These are phyloP conservation scores for Cheilinus undulatus DNA, from an alignment of 2,113 vertebrate genomes.

Conservation along the genomic window DNA sequence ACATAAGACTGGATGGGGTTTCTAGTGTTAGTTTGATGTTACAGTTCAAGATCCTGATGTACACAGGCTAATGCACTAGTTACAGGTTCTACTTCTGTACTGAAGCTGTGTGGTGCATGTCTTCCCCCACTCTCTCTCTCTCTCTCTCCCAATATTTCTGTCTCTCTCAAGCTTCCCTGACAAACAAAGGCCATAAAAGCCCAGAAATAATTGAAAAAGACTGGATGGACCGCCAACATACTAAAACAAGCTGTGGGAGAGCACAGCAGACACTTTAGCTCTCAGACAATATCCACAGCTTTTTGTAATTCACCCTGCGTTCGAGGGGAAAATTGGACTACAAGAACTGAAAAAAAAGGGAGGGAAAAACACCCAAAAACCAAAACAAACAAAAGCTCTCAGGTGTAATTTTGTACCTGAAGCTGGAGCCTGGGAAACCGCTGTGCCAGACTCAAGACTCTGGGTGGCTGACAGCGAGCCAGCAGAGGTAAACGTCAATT, in stretches of 20 bases:
- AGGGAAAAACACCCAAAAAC: not conserved
- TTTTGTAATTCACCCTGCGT: slow-evolving; percentile 28
- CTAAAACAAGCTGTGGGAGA: not conserved
- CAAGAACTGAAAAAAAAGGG: not conserved
- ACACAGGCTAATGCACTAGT: too few species aligned
- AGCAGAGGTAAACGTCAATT: slow-evolving; percentile 78
- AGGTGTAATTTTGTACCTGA: slow-evolving; percentile 65
- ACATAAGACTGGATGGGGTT: too few species aligned
- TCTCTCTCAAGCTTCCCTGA: too few species aligned
- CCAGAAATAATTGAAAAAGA: too few species aligned
- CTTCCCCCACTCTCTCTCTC: too few species aligned
- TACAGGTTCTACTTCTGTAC: too few species aligned
- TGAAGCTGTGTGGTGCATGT: too few species aligned
- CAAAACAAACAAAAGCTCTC: slow-evolving; percentile 59
- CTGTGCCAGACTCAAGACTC: slow-evolving; percentile 43
- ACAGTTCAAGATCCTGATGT: too few species aligned
- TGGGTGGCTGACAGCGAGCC: slow-evolving; percentile 62
- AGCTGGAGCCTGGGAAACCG: slow-evolving; percentile 68
- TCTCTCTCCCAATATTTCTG: too few species aligned
- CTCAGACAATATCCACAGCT: slow-evolving; percentile 10
- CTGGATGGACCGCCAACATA: not conserved
- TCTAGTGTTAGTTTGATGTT: too few species aligned
- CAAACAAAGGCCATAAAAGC: too few species aligned
- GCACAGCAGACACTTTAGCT: not conserved
- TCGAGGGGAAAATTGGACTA: slow-evolving; percentile 30